Percentiles rank a stretch among this genome's conserved stretches.
These are phyloP conservation scores for Pseudomyrmex concolor DNA, from an alignment of 1,140 invertebrate genomes.

Conservation along the genomic window DNA sequence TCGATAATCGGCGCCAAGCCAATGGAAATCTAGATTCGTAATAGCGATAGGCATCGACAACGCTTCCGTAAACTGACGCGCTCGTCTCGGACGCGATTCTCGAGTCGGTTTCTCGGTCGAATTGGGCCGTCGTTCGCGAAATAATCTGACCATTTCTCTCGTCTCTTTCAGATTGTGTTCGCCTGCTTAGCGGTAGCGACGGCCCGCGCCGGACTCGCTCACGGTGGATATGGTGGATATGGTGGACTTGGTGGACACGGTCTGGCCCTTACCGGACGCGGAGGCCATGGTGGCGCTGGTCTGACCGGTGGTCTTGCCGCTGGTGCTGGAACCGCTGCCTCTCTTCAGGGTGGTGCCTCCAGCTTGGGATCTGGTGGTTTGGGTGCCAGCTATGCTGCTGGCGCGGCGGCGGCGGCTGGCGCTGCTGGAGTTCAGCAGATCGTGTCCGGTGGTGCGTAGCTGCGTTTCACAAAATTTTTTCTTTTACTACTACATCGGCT, in stretches of 20 bases:
- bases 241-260: constrained; percentile 77
- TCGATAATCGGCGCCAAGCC: constrained; percentile 74
- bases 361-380: constrained; percentile 84
- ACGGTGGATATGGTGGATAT: constrained; percentile 77
- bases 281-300: constrained; percentile 74
- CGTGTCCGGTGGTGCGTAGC: constrained; percentile 82
- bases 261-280: constrained; percentile 75
- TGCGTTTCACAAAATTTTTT: not conserved
- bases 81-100: not conserved
- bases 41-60: constrained; percentile 34
- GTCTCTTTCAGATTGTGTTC: constrained; percentile 81
- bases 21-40: constrained; percentile 72
- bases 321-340: constrained; percentile 83
- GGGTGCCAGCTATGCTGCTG: constrained; percentile 84
- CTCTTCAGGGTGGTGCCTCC: constrained; percentile 84
- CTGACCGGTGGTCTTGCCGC: constrained; percentile 84
- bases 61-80: constrained; percentile 64
- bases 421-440: constrained; percentile 84
- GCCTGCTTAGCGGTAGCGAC: constrained; percentile 84
- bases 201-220: constrained; percentile 82
- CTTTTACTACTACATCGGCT: not conserved
- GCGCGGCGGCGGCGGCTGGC: constrained; percentile 83
- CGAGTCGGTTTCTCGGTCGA: not conserved
- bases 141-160: not conserved
- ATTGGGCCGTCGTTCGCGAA: too few species aligned